phyloP scores from a whole-genome alignment of 1,140 invertebrate genomes.

The Heliothis virescens region DNA sequence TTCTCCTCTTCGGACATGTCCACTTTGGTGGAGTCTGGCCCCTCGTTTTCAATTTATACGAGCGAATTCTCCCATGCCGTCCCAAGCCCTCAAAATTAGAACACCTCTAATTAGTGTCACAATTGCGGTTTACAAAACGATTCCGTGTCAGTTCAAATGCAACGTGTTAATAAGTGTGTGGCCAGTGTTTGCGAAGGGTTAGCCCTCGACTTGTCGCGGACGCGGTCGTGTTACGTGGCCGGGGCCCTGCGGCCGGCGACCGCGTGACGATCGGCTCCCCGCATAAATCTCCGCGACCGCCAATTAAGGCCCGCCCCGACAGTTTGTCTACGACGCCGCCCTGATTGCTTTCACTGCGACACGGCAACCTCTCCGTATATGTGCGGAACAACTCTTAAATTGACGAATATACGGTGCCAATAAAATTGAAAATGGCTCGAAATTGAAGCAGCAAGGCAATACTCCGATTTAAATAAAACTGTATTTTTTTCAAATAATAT shows the following conservation, averaged over 20 bases:
- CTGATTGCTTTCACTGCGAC: conserved; percentile 76
- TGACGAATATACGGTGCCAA: conserved; percentile 43
- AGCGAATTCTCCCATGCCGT: too few relatives aligned
- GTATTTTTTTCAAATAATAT: too few relatives aligned
- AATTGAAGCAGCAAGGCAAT: neutral
- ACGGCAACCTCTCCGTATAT: conserved; percentile 55
- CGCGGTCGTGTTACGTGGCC: conserved; percentile 35
- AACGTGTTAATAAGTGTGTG: conserved; percentile 58
- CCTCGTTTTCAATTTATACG: too few relatives aligned
- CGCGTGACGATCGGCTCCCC: conserved; percentile 74
- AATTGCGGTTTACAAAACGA: conserved; percentile 20
- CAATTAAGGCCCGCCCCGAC: conserved; percentile 83
- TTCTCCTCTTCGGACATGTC: too few relatives aligned
- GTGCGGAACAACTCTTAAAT: conserved; percentile 38
- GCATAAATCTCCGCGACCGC: conserved; percentile 85
- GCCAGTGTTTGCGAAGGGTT: conserved; percentile 57
- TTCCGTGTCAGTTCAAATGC: conserved; percentile 43
- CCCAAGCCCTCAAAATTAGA: neutral
- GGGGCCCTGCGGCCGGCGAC: conserved; percentile 61
- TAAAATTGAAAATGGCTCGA: conserved; percentile 26
- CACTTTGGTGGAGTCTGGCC: too few relatives aligned
- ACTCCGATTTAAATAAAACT: too few relatives aligned
- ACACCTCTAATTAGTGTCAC: conserved; percentile 11
- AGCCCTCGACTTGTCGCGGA: conserved; percentile 41
- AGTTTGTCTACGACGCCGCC: conserved; percentile 82